Evolutionary conservation across 2,888 invertebrate genomes (phyloP).

Genomic region (Thelaira solivaga): DNA sequence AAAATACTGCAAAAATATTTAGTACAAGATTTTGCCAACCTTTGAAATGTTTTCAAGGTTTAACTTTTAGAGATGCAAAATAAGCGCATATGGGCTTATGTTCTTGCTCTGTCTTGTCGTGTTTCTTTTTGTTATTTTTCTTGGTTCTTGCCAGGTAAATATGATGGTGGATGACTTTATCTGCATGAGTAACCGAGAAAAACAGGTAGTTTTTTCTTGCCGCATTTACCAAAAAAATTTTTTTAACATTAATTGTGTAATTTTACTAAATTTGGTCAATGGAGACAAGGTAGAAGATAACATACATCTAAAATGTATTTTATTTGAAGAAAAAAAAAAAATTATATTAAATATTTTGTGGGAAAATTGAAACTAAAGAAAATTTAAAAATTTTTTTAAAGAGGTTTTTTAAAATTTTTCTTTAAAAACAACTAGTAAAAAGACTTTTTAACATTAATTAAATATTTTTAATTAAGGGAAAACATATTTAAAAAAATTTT

Average conservation of each 20-base stretch:
- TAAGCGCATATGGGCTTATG: background rate
- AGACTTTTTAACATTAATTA: no score
- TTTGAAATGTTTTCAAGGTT: conserved; percentile 42
- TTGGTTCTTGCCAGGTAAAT: conserved; percentile 14
- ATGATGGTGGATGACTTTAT: conserved; percentile 54
- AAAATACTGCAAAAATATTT: background rate
- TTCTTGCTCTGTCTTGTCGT: no score
- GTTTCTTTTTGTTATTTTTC: background rate
- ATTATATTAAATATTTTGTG: no score
- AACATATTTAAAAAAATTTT: no score
- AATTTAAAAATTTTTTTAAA: no score
- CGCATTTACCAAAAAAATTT: conserved; percentile 17
- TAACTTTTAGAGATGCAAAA: conserved; percentile 32
- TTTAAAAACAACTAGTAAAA: no score
- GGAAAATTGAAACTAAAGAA: background rate
- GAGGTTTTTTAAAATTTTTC: no score
- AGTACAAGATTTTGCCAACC: conserved; percentile 7
- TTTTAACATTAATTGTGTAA: conserved; percentile 53
- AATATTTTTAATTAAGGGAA: no score
- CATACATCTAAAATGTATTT: background rate
- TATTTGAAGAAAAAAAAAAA: no score
- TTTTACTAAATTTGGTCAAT: conserved; percentile 57
- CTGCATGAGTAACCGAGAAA: conserved; percentile 23
- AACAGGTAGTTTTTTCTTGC: conserved; percentile 13
- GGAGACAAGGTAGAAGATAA: conserved; percentile 14